Evolutionary conservation across 1,140 invertebrate genomes (phyloP).

Genomic region (Pinna nobilis): DNA sequence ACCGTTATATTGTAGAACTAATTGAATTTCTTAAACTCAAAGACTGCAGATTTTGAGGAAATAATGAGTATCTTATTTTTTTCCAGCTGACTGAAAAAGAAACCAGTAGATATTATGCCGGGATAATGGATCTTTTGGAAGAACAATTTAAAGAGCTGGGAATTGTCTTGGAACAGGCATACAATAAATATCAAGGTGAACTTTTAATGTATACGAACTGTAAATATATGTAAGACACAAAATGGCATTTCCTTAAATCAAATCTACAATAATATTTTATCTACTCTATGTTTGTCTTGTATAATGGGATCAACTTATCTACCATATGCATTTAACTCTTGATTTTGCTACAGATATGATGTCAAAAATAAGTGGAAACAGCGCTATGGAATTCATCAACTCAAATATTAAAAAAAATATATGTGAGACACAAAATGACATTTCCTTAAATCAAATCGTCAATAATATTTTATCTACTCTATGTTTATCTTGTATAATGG

Average conservation of each 20-base stretch:
- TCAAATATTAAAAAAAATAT: too few species aligned
- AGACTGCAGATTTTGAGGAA: too few species aligned
- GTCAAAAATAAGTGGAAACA: neutral
- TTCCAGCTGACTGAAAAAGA: conserved; percentile 15
- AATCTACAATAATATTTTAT: neutral
- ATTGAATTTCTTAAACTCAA: too few species aligned
- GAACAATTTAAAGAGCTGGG: conserved; percentile 21
- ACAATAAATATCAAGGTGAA: conserved; percentile 15
- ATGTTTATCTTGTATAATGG: neutral
- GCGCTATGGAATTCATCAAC: neutral
- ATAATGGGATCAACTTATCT: neutral
- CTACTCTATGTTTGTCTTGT: too few species aligned
- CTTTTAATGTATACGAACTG: neutral
- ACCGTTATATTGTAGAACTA: too few species aligned
- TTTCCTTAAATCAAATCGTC: neutral
- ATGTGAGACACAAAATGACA: too few species aligned
- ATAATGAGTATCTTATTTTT: neutral
- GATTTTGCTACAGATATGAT: neutral
- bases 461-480: neutral
- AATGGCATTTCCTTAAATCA: neutral
- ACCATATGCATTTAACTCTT: neutral
- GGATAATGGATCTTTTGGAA: conserved; percentile 12
- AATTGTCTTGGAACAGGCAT: neutral
- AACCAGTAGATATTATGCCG: conserved; percentile 4
- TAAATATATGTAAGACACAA: neutral